These are phyloP conservation scores for Oncorhynchus nerka DNA, from an alignment of 2,113 vertebrate species.

Conservation along the genomic window DNA sequence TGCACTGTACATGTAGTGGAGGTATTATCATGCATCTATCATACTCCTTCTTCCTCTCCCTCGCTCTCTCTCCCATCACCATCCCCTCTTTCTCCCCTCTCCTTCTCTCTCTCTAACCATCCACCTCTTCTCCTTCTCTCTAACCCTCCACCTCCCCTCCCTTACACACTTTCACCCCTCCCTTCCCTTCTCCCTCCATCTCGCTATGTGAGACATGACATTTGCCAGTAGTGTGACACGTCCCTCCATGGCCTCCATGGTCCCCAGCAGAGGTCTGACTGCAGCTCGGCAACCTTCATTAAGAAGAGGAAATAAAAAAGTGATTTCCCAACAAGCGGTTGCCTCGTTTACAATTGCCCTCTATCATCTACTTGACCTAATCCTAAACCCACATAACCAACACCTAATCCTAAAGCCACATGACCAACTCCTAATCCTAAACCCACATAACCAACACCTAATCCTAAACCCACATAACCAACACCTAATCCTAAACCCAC, in stretches of 20 bases:
- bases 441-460: too few relatives aligned
- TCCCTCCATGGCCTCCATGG: conserved; percentile 27
- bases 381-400: too few relatives aligned
- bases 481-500: neutral
- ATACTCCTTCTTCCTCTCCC: too few relatives aligned
- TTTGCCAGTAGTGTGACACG: conserved; percentile 55
- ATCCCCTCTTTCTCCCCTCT: conserved; percentile 19
- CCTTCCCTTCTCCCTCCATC: conserved; percentile 7
- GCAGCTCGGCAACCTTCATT: conserved; percentile 45
- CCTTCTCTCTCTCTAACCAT: neutral
- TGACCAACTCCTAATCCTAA: too few relatives aligned
- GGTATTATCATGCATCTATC: too few relatives aligned
- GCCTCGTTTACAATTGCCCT: conserved; percentile 41
- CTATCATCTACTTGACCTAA: conserved; percentile 34
- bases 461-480: too few relatives aligned
- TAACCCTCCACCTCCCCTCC: neutral
- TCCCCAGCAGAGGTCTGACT: too few relatives aligned
- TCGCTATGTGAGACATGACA: conserved; percentile 59
- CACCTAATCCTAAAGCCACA: too few relatives aligned
- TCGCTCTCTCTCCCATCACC: neutral
- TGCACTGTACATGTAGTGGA: too few relatives aligned
- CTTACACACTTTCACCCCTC: neutral
- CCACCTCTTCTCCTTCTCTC: neutral
- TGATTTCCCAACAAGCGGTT: conserved; percentile 37
- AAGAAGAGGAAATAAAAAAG: conserved; percentile 40